Percentiles rank a stretch among this genome's conserved stretches.
Conservation (phyloP, 2,888 invertebrate genomes). For the Philaethria dido region DNA sequence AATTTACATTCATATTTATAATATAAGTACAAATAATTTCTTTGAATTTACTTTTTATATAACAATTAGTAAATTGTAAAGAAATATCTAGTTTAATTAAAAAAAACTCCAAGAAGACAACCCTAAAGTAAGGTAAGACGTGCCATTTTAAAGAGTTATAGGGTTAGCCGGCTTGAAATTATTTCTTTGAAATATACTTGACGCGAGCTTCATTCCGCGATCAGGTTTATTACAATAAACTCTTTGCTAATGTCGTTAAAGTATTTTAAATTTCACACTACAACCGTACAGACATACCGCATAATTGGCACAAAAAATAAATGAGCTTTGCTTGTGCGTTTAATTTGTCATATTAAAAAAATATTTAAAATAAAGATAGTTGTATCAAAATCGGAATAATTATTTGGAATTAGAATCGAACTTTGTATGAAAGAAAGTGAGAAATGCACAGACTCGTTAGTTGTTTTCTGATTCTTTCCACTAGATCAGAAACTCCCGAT, state of each 20-base stretch:
- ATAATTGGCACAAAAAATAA: conserved; percentile 3
- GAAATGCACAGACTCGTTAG: too few species aligned
- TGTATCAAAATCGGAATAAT: too few species aligned
- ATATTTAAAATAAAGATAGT: too few species aligned
- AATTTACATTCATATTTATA: too few species aligned
- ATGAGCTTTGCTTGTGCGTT: not conserved
- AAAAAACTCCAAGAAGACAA: conserved; percentile 1
- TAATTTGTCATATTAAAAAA: not conserved
- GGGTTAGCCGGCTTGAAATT: conserved; percentile 55
- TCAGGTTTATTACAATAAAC: conserved; percentile 19
- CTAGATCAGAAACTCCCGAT: too few species aligned
- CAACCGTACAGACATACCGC: not conserved
- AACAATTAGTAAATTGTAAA: not conserved
- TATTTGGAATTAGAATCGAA: too few species aligned
- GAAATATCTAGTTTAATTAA: not conserved
- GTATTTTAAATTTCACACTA: conserved; percentile 17
- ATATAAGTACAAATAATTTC: too few species aligned
- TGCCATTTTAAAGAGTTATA: conserved; percentile 59
- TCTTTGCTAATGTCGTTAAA: conserved; percentile 9
- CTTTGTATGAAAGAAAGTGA: too few species aligned
- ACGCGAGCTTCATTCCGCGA: conserved; percentile 42
- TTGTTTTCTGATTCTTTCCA: too few species aligned
- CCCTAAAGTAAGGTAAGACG: conserved; percentile 41
- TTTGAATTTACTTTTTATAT: too few species aligned
- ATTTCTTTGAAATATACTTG: conserved; percentile 55